Evolutionary conservation across 2,113 vertebrate species (phyloP).

Genomic region (Gymnocephalus cernua): DNA sequence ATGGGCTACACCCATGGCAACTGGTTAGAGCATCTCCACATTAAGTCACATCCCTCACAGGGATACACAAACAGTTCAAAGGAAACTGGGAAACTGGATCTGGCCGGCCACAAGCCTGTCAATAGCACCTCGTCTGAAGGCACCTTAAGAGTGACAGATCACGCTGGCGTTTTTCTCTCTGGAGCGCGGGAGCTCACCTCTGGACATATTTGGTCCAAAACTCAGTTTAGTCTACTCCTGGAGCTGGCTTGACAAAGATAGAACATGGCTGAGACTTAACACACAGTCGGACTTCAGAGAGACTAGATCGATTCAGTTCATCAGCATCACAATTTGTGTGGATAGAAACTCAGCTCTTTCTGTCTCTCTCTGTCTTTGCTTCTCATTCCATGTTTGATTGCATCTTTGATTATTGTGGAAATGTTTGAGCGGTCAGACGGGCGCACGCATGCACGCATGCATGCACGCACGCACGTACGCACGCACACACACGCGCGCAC

Average conservation of each 20-base stretch:
- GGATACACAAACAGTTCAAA: constrained; percentile 15
- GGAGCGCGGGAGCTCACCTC: constrained; percentile 14
- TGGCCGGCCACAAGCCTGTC: constrained; percentile 45
- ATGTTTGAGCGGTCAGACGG: not conserved
- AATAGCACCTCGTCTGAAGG: constrained; percentile 52
- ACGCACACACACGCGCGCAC: constrained; percentile 6
- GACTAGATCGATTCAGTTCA: not conserved
- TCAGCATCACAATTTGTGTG: not conserved
- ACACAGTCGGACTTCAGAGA: not conserved
- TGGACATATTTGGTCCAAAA: not conserved
- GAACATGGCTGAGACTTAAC: not conserved
- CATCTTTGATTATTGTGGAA: constrained; percentile 62
- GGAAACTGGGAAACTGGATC: constrained; percentile 58
- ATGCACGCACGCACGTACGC: too few species aligned
- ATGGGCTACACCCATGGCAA: not conserved
- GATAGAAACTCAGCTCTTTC: not conserved
- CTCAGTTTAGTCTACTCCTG: not conserved
- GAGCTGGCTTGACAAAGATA: not conserved
- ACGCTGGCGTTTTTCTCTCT: not conserved
- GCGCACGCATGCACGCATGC: too few species aligned
- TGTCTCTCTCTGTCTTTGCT: not conserved
- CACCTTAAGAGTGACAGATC: constrained; percentile 61
- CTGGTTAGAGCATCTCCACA: constrained; percentile 23
- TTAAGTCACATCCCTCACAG: constrained; percentile 48
- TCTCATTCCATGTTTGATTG: constrained; percentile 48